phyloP scores from a whole-genome alignment of 2,797 vertebrate species.

The Halcyon leucocephala region DNA sequence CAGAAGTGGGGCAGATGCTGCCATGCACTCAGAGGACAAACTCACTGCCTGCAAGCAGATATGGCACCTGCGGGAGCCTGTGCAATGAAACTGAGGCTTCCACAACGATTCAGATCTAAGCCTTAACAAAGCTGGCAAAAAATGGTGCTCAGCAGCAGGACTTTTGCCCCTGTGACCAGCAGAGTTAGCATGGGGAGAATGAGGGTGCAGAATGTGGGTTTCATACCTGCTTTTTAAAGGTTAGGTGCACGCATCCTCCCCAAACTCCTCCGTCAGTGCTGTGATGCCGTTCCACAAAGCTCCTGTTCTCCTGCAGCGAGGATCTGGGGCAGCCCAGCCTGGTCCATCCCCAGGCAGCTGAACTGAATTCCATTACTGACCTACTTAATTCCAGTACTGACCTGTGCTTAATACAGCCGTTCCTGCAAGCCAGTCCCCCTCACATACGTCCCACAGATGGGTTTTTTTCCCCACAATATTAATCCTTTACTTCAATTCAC shows the following conservation, averaged over 20 bases:
- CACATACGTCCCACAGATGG: background rate
- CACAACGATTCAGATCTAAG: fast-evolving
- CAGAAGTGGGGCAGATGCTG: background rate
- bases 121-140: background rate
- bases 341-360: background rate
- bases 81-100: fast-evolving
- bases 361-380: background rate
- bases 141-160: too few species aligned
- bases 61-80: fast-evolving
- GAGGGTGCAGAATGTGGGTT: background rate
- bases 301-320: background rate
- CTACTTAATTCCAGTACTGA: background rate
- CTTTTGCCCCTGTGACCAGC: background rate
- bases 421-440: background rate
- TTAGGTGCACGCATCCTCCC: background rate
- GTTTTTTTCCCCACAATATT: background rate
- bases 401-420: background rate
- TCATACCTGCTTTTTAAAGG: background rate
- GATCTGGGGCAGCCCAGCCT: background rate
- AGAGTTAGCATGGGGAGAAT: too few species aligned
- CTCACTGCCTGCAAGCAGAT: fast-evolving
- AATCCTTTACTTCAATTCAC: background rate
- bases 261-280: background rate
- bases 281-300: background rate
- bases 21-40: fast-evolving